Base-by-base conservation (phyloP, 1,140 invertebrate genomes). In the Druon quercuslanigerum region DNA sequence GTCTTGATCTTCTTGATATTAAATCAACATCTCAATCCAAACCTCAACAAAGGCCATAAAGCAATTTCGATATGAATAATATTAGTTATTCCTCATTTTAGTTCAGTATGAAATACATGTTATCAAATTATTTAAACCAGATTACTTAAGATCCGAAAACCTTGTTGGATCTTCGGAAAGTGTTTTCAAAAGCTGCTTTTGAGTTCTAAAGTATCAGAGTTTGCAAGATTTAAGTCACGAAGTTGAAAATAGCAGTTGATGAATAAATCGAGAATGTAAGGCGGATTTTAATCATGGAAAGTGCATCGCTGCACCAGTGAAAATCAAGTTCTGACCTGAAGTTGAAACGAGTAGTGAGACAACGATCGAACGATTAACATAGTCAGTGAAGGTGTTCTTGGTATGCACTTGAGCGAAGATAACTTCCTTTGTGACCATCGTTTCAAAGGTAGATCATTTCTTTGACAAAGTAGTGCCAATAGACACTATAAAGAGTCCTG, bases 351-450 rank as follows among this genome's bases (percentile, higher is more conserved):
- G 7, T 14, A 33, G 19, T 3, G 14, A 66, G 33, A 33, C 25
- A 46, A 9, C 6, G 40, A 46, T 46, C 7, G 40, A 46, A 46
- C 9, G 40, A 46, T 46, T 46, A 46, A 46, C 40, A 11, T 46
- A 0, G 40, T 11, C 40, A 0, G 9, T 46, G 8, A 11, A 46
- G 40, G 60, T 66, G 13, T 66, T 66, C n/a, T 66, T 16, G 14
- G 8, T 3, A 16, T 40, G 25, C 25, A 13, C 7, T 66, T 66
- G 25, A 40, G 16, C 7, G 60, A 66, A 66, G 57, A 66, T 66
- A 66, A 66, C 60, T 66, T 40, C 25, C 33, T 16, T 66, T 66
- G 60, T 66, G 60, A 46, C 40, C 60, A 66, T 46, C 25, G 14
- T n/a, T 16, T 66, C 20, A 66, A 66, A 46, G 60, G 40, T 40